phyloP scores from a whole-genome alignment of 2,888 invertebrate species.

The Anorthoa munda region DNA sequence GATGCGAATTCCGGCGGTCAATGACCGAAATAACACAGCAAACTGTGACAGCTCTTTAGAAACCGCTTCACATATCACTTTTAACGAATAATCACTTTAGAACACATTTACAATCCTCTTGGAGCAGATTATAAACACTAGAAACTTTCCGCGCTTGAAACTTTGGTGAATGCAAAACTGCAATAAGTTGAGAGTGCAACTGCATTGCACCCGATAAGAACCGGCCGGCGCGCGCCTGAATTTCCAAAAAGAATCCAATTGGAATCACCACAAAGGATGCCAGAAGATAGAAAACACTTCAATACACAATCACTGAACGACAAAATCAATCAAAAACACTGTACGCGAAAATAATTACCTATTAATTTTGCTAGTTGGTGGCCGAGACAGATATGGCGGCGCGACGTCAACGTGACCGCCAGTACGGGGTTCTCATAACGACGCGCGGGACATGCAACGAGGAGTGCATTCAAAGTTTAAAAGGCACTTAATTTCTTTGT shows the following conservation, averaged over 20 bases:
- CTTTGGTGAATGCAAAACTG: slow-evolving; percentile 90
- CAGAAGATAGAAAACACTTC: slow-evolving; percentile 82
- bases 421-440: slow-evolving; percentile 94
- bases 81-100: slow-evolving; percentile 83
- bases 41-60: slow-evolving; percentile 85
- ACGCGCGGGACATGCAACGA: slow-evolving; percentile 94
- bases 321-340: slow-evolving; percentile 83
- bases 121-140: slow-evolving; percentile 81
- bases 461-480: slow-evolving; percentile 91
- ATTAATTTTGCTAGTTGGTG: slow-evolving; percentile 92
- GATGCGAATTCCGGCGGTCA: slow-evolving; percentile 90
- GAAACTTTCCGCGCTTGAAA: slow-evolving; percentile 89
- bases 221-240: slow-evolving; percentile 90
- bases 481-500: slow-evolving; percentile 85
- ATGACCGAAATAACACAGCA: slow-evolving; percentile 91
- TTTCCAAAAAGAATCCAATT: slow-evolving; percentile 89
- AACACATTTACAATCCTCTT: slow-evolving; percentile 84
- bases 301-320: slow-evolving; percentile 84
- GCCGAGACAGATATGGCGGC: slow-evolving; percentile 93
- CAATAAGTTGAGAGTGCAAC: slow-evolving; percentile 91
- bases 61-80: slow-evolving; percentile 87
- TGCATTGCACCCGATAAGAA: slow-evolving; percentile 91
- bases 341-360: slow-evolving; percentile 91
- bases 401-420: slow-evolving; percentile 93
- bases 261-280: slow-evolving; percentile 80